phyloP scores from a whole-genome alignment of 2,113 vertebrate genomes.

The Laticauda colubrina region DNA sequence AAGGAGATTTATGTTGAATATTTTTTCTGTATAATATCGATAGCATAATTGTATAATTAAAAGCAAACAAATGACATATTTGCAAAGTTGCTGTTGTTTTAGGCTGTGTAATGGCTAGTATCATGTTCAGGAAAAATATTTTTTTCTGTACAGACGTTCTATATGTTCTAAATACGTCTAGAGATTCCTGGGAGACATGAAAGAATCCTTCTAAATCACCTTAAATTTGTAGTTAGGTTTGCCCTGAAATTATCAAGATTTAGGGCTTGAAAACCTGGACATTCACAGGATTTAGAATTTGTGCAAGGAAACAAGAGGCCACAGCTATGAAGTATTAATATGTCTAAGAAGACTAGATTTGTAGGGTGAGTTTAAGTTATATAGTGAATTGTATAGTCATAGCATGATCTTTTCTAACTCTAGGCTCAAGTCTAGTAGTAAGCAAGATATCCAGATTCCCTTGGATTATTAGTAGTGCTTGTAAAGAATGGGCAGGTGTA shows the following conservation, averaged over 20 bases:
- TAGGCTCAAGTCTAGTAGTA: background rate
- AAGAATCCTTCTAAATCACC: background rate
- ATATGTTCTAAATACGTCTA: background rate
- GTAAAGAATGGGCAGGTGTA: constrained; percentile 16
- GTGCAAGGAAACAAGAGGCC: background rate
- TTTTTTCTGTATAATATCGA: background rate
- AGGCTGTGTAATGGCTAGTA: background rate
- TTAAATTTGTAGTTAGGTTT: background rate
- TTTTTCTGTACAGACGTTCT: background rate
- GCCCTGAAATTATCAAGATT: background rate
- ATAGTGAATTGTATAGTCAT: background rate
- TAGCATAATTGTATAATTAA: background rate
- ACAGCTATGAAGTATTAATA: background rate
- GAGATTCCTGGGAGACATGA: background rate
- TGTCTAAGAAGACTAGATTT: background rate
- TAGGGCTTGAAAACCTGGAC: background rate
- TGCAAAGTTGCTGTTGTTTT: background rate
- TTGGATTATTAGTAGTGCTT: constrained; percentile 2
- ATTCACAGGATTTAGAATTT: background rate
- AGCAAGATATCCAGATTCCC: background rate
- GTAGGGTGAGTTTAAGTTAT: background rate
- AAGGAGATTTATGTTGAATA: background rate
- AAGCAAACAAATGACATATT: background rate
- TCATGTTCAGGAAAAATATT: background rate
- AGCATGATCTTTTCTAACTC: background rate